These are phyloP conservation scores for Tangara arthus DNA, from an alignment of 2,797 vertebrate genomes.

Conservation along the genomic window DNA sequence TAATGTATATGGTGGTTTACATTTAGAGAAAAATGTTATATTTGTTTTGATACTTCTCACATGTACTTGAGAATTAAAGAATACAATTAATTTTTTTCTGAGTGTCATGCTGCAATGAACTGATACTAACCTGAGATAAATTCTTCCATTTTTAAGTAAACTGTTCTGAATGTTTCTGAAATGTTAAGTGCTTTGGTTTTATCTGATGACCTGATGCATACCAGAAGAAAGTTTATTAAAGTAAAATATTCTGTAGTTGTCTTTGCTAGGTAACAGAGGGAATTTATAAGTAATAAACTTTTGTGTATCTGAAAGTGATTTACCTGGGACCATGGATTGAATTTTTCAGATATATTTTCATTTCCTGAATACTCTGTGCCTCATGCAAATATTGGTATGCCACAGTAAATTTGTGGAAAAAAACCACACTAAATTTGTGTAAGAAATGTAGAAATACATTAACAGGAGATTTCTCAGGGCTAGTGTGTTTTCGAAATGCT, in stretches of 20 bases:
- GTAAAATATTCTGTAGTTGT: neutral
- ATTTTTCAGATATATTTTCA: conserved; percentile 36
- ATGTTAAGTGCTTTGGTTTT: neutral
- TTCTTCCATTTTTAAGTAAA: neutral
- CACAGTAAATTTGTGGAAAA: neutral
- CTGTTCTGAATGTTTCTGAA: neutral
- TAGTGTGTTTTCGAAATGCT: neutral
- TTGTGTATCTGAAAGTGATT: neutral
- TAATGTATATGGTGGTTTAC: neutral
- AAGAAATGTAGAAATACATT: neutral
- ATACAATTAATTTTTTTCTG: neutral
- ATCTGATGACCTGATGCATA: conserved; percentile 1
- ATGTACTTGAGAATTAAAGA: neutral
- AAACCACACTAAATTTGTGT: neutral
- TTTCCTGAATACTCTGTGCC: neutral
- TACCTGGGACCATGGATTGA: neutral
- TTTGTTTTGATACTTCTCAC: neutral
- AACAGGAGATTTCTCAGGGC: neutral
- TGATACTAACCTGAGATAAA: conserved; percentile 33
- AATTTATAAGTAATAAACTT: neutral
- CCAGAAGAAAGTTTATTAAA: neutral
- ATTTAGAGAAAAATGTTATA: neutral
- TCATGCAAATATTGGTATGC: neutral
- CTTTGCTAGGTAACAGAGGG: conserved; percentile 10
- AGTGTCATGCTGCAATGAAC: neutral